Evolutionary conservation across 2,888 invertebrate species (phyloP), one percentile per base, ranked within the genome.

Genomic region (Hirtodrosophila cameraria): DNA sequence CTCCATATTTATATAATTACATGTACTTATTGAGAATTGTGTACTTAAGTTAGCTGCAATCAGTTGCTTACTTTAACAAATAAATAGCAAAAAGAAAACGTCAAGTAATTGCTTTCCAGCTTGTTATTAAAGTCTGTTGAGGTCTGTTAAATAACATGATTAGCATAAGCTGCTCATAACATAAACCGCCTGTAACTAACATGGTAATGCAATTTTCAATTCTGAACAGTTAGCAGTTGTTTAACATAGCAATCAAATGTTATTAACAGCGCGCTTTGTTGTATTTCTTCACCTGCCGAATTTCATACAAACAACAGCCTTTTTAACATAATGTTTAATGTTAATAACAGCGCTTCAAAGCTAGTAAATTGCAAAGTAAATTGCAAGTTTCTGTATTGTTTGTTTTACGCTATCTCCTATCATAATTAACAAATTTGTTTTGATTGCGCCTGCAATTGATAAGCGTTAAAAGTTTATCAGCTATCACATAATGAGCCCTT

Each of bases 391-490:
- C 16, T 8, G 11, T 23, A 12, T 18, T 16, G 9, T 5, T 11
- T 4, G 1, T 5, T 18, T 25, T 13, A 23, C 27, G 9, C 11
- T 58, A 12, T 13, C 13, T 48, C 11, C 20, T 60, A 30, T 23
- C 30, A 42, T 39, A 18, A 28, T 27, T 48, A 30, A 12, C 42
- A 50, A 61, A n/a, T n/a, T 55, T 55, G 25, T 11, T 9, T 35
- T 36, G 9, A 36, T 35, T 35, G 53, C 49, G 50, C 23, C 25
- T 48, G 42, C 46, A 42, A 4, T 54, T 39, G 50, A 72, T 39
- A 46, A 50, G 23, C n/a, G 4, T 16, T 52, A 48, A 39, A 33
- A 50, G 49, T 13, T 27, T 48, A 35, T 13, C 31, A 13, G 20
- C 23, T 57, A 58, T 54, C 66, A 13, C 4, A 18, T 23, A 54